Conservation (phyloP, 2,113 vertebrate species). For the Mungos mungo region DNA sequence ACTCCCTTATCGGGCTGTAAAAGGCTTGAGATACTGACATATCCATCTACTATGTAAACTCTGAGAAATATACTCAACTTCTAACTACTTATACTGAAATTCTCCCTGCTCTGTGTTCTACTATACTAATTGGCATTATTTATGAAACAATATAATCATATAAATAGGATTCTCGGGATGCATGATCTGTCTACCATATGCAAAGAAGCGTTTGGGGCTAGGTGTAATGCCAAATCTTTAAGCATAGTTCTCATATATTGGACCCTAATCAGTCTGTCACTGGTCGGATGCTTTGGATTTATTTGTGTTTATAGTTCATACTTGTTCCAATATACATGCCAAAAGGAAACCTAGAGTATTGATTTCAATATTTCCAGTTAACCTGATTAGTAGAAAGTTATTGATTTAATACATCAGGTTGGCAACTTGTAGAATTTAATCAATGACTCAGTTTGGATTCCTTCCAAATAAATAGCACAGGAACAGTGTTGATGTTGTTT, state of each 20-base stretch:
- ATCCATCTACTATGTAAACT: not conserved
- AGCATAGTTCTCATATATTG: not conserved
- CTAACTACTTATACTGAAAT: not conserved
- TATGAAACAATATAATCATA: not conserved
- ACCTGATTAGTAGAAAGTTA: not conserved
- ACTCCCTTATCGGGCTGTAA: not conserved
- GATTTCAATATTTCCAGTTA: not conserved
- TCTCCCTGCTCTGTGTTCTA: not conserved
- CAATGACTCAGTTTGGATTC: not conserved
- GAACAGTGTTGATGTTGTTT: not conserved
- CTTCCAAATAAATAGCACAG: not conserved
- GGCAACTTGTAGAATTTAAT: constrained; percentile 5
- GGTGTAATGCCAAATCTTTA: not conserved
- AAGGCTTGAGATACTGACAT: not conserved
- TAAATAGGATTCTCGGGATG: not conserved
- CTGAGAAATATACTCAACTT: not conserved
- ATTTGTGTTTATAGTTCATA: not conserved
- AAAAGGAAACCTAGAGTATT: not conserved
- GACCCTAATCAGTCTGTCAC: not conserved
- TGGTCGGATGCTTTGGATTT: not conserved
- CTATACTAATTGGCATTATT: not conserved
- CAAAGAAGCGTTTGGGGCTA: not conserved
- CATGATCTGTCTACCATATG: not conserved
- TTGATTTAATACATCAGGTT: not conserved
- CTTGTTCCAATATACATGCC: not conserved